Conservation (phyloP, 37 sponge, comb jelly and placozoan species). For the Bolinopsis microptera region DNA sequence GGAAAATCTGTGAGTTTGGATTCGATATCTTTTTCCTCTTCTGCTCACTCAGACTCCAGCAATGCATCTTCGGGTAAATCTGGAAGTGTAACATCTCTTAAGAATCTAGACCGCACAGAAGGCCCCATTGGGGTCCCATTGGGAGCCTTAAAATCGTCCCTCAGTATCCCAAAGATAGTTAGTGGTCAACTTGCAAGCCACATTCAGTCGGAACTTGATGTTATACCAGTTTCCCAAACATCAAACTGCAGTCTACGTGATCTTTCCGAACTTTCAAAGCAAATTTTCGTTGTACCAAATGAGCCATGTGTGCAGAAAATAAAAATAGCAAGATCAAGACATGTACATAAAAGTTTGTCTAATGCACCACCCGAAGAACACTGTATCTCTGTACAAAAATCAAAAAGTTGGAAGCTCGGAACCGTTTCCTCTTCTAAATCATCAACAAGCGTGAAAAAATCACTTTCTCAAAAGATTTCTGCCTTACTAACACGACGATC, state of each 20-base stretch:
- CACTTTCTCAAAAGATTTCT: neutral
- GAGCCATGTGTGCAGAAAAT: neutral
- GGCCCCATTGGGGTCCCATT: too few species aligned
- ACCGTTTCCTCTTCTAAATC: too few species aligned
- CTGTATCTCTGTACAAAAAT: neutral
- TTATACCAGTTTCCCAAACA: neutral
- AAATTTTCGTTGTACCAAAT: neutral
- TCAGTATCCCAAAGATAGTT: neutral
- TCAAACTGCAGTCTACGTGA: neutral
- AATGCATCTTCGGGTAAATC: too few species aligned
- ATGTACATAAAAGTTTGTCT: neutral
- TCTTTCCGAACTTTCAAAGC: neutral
- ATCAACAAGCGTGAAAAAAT: neutral
- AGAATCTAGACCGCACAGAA: too few species aligned
- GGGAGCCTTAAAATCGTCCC: neutral
- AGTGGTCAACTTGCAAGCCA: neutral
- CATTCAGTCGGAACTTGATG: too few species aligned
- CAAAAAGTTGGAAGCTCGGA: too few species aligned
- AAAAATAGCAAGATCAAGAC: neutral
- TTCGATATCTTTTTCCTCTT: too few species aligned
- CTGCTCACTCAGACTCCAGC: too few species aligned
- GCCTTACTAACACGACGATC: neutral
- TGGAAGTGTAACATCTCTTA: too few species aligned
- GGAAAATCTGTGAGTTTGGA: too few species aligned
- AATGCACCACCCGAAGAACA: neutral